A percentile compares a stretch with the other conserved stretches of the same genome.
Conservation (phyloP, 1,140 invertebrate species). For the Polypedilum vanderplanki region DNA sequence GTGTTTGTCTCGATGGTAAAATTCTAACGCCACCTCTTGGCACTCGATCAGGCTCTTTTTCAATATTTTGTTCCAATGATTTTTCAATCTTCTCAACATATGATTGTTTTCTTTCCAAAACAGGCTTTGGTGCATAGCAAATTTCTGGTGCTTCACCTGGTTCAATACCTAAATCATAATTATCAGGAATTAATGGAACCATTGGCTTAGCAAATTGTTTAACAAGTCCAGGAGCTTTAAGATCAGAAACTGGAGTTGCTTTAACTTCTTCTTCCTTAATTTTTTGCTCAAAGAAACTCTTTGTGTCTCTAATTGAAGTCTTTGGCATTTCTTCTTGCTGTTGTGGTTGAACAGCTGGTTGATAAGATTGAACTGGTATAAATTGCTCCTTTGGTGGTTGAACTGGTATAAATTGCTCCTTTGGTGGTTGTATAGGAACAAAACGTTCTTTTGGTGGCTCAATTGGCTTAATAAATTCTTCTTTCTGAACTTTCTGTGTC, state of each 20-base stretch:
- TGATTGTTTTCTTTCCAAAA: slow-evolving; percentile 44
- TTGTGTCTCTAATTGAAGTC: slow-evolving; percentile 37
- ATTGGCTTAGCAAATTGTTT: slow-evolving; percentile 46
- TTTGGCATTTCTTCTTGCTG: slow-evolving; percentile 30
- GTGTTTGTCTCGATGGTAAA: slow-evolving; percentile 43
- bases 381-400: slow-evolving; percentile 25
- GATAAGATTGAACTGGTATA: slow-evolving; percentile 30
- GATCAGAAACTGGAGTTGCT: slow-evolving; percentile 44
- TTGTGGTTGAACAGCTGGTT: slow-evolving; percentile 23
- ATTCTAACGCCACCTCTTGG: slow-evolving; percentile 48
- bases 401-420: slow-evolving; percentile 26
- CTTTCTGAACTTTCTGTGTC: slow-evolving; percentile 33
- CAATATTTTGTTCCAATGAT: slow-evolving; percentile 49
- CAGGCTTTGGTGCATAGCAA: slow-evolving; percentile 48
- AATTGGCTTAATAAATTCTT: neutral
- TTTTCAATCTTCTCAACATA: slow-evolving; percentile 54
- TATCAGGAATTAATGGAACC: slow-evolving; percentile 36
- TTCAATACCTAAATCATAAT: slow-evolving; percentile 47
- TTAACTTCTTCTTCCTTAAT: slow-evolving; percentile 40
- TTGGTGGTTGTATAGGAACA: slow-evolving; percentile 30
- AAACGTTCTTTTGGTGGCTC: slow-evolving; percentile 21
- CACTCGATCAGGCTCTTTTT: slow-evolving; percentile 49
- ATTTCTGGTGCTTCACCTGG: slow-evolving; percentile 60
- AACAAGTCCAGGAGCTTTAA: slow-evolving; percentile 49
- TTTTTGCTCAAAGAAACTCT: slow-evolving; percentile 44